A percentile compares a stretch with the other conserved stretches of the same genome.
phyloP scores from a whole-genome alignment of 1,140 invertebrate species.

The Papilio aristodemus region DNA sequence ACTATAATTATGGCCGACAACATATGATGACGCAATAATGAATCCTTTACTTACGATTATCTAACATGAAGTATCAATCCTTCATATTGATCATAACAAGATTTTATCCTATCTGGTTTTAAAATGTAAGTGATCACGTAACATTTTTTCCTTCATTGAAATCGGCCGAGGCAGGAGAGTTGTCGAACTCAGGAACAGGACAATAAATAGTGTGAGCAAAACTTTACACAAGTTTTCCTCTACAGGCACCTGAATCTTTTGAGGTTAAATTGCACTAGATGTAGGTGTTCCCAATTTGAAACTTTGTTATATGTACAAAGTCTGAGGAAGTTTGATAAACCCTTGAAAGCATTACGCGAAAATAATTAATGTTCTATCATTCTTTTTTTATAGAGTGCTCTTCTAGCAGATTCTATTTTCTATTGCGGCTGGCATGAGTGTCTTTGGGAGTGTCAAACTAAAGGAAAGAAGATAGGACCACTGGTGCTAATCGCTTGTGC shows the following conservation, averaged over 20 bases:
- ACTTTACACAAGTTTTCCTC: conserved; percentile 4
- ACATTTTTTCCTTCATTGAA: neutral
- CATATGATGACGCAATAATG: too few relatives aligned
- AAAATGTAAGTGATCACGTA: neutral
- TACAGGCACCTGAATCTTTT: conserved; percentile 12
- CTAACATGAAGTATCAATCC: too few relatives aligned
- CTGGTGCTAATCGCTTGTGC: conserved; percentile 55
- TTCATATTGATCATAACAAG: too few relatives aligned
- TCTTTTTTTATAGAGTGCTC: conserved; percentile 49
- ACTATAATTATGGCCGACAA: too few relatives aligned
- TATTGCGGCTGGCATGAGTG: conserved; percentile 64
- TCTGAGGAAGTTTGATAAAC: conserved; percentile 2
- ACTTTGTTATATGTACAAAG: neutral
- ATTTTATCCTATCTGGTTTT: too few relatives aligned
- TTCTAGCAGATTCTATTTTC: conserved; percentile 62
- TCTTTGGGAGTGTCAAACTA: conserved; percentile 33
- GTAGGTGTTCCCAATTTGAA: conserved; percentile 16
- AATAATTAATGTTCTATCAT: conserved; percentile 16
- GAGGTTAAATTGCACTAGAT: conserved; percentile 10
- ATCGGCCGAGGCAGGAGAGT: neutral
- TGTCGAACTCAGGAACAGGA: neutral
- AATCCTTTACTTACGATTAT: too few relatives aligned
- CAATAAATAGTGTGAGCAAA: conserved; percentile 10
- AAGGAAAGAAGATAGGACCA: conserved; percentile 45
- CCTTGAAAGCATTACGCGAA: neutral